Base-by-base conservation (phyloP, 2,888 invertebrate species). In the Drosophila formosana region DNA sequence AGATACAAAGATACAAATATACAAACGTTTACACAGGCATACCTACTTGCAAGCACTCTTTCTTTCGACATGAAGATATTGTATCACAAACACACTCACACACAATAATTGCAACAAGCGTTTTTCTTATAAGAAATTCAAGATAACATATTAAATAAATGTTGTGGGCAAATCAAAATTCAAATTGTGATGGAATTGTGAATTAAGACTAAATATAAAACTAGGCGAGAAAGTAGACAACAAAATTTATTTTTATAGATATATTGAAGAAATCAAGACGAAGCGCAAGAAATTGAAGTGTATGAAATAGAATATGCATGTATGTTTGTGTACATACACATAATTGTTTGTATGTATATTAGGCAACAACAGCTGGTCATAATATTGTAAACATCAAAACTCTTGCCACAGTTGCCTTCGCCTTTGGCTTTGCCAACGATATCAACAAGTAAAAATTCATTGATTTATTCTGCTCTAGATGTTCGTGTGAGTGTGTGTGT, bases 361-460 rank as follows among this genome's bases (percentile, higher is more conserved):
- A 53, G 50, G 53, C 73, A 73, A 71, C 73, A 75, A 71, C 73
- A 75, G 75, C 73, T 70, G 75, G 47, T 66, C 50, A 53, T 32
- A 58, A 61, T 32, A 70, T 53, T 74, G 75, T 74, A 74, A 74
- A 75, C 75, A 74, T 47, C 43, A 23, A 47, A 55, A 53, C 41
- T 11, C 11, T n/a, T 52, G 6, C 61, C 3, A 30, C 58, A 30
- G 8, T 43, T 7, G 30, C 9, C 25, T 8, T 5, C 32, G 3
- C n/a, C 52, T 1, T 13, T 5, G 47, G 2, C 4, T 13, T n/a
- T 23, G 6, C 25, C 9, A 6, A 2, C 30, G 37, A 11, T 37
- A 37, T 37, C 37, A 37, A 37, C 37, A 37, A 37, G 37, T 37
- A 11, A 3, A n/a, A 37, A 37, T n/a, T n/a, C 37, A 37, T 37